Evolutionary conservation across 2,888 invertebrate genomes (phyloP), one percentile per base, ranked within the genome.

Genomic region (Cetonia aurata): DNA sequence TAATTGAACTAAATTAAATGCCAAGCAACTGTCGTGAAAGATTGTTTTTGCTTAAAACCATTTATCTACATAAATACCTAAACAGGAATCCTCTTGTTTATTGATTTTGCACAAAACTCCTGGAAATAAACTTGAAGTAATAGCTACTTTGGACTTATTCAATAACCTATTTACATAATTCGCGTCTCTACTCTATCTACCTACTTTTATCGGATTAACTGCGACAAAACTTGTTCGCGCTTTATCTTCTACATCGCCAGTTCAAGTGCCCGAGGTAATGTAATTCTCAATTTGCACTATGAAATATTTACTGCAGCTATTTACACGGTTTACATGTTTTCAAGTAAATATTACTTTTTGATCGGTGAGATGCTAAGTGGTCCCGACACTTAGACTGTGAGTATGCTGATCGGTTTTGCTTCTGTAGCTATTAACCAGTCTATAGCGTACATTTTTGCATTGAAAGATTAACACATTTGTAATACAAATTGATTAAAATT

Each of bases 111-210:
- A 8, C 8, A 37, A 10, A 37, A 37, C 6, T 37, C 6, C 10
- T 8, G 37, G 37, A 37, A 37, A 37, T 37, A 10, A 37, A 8
- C 37, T 37, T 37, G 6, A 37, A 48, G 12, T 3, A n/a, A 48
- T n/a, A 48, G 3, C 48, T n/a, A 10, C 13, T 48, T 48, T n/a
- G 13, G 4, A 48, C 17, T 48, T 48, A 13, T 48, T 44, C 44
- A 44, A 44, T 44, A 3, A 44, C 44, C 6, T 15, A 48, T 48
- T 48, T 48, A 48, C 48, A 48, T 48, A 48, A 48, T 17, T 48
- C 17, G n/a, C 15, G 8, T 48, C 15, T 48, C 17, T 1, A 12
- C 3, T 10, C 3, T 17, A 17, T n/a, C 12, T 13, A 15, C 48
- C n/a, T 48, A 48, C 48, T 48, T 48, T 48, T n/a, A n/a, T 48